phyloP scores from a whole-genome alignment of 2,797 vertebrate species.

The Ctenosaura bakeri region DNA sequence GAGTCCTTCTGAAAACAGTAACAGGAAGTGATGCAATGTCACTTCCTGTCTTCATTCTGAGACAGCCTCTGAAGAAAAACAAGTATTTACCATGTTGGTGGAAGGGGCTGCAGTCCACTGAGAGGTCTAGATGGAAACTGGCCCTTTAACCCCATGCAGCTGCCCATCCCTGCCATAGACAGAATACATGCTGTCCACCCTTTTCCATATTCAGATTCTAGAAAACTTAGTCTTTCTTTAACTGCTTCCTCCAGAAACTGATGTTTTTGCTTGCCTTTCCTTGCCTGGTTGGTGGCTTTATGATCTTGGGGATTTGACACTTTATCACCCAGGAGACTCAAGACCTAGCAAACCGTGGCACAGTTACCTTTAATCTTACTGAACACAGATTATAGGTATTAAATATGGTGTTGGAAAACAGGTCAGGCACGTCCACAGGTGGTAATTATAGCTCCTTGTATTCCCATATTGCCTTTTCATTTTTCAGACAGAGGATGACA shows the following conservation, averaged over 20 bases:
- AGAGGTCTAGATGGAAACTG: too few species aligned
- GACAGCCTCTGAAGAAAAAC: too few species aligned
- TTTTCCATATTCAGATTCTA: neutral
- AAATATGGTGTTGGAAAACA: conserved; percentile 7
- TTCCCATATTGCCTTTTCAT: neutral
- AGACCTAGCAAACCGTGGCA: neutral
- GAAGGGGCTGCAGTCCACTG: too few species aligned
- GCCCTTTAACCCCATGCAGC: too few species aligned
- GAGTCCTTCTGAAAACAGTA: too few species aligned
- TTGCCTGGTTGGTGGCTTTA: neutral
- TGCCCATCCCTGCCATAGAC: neutral
- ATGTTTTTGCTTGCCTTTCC: too few species aligned
- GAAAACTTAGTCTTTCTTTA: neutral
- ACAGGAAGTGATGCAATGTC: too few species aligned
- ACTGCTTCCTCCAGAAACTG: too few species aligned
- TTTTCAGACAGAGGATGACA: neutral
- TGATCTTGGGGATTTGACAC: neutral
- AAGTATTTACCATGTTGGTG: too few species aligned
- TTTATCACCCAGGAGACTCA: neutral
- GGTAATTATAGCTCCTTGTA: neutral
- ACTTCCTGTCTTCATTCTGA: too few species aligned
- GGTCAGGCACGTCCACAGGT: neutral
- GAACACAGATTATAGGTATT: neutral
- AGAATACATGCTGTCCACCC: neutral
- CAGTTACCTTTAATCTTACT: neutral